Percentiles rank a stretch among this genome's conserved stretches.
Conservation (phyloP, 2,888 invertebrate species). For the Lepidochitona cinerea region DNA sequence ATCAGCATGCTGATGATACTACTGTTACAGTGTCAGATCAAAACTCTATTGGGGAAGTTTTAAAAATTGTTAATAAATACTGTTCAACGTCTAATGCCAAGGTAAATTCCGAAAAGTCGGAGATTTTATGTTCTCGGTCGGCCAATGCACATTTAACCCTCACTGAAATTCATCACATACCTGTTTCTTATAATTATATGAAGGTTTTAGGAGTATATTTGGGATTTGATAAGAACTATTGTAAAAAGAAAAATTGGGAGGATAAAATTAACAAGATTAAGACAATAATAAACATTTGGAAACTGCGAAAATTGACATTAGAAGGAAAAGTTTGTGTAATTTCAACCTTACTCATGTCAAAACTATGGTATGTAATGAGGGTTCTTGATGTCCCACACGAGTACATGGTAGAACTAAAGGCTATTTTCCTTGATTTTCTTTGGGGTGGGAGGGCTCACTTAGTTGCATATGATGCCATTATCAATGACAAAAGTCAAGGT, state of each 20-base stretch:
- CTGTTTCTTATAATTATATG: not conserved
- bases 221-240: not conserved
- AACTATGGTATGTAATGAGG: not conserved
- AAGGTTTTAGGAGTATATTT: not conserved
- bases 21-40: not conserved
- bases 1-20: constrained; percentile 17
- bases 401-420: not conserved
- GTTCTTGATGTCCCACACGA: not conserved
- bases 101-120: constrained; percentile 17
- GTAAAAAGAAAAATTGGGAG: not conserved
- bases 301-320: not conserved
- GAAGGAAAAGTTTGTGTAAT: not conserved
- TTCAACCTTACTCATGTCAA: not conserved
- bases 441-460: not conserved
- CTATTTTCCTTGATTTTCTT: not conserved
- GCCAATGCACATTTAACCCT: not conserved
- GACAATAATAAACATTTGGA: not conserved
- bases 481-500: not conserved
- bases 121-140: not conserved
- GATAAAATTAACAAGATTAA: not conserved
- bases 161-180: not conserved
- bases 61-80: constrained; percentile 8
- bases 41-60: not conserved
- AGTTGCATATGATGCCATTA: not conserved
- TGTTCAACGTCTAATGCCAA: constrained; percentile 23